Evolutionary conservation across 2,888 invertebrate species (phyloP).

Genomic region (Scaeva pyrastri): DNA sequence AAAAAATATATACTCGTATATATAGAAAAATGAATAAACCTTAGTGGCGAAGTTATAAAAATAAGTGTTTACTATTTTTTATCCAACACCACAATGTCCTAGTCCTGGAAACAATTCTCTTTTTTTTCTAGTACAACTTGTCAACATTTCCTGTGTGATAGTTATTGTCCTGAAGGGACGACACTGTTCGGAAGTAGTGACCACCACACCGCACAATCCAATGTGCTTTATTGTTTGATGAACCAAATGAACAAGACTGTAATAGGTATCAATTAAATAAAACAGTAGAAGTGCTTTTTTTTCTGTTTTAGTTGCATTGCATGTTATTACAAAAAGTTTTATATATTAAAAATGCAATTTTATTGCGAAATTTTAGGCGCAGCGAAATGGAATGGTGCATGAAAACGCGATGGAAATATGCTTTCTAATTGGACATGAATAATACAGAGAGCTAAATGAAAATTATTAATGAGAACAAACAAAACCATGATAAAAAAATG

Average conservation of each 20-base stretch:
- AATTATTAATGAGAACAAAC: neutral
- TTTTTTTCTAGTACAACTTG: neutral
- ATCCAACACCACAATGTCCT: neutral
- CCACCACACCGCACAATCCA: neutral
- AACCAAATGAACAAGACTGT: neutral
- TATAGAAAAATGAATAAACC: slow-evolving; percentile 6
- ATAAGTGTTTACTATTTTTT: slow-evolving; percentile 13
- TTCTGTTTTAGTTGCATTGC: neutral
- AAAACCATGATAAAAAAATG: neutral
- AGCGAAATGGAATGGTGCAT: slow-evolving; percentile 14
- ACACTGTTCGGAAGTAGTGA: slow-evolving; percentile 2
- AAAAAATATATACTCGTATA: too few relatives aligned
- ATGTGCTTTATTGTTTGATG: slow-evolving; percentile 1
- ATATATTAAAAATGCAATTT: slow-evolving; percentile 16
- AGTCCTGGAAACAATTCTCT: neutral
- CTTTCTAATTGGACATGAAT: slow-evolving; percentile 25
- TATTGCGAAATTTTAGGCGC: slow-evolving; percentile 6
- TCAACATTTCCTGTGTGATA: slow-evolving; percentile 20
- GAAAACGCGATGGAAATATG: slow-evolving; percentile 20
- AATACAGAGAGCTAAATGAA: neutral
- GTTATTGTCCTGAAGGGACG: slow-evolving; percentile 12
- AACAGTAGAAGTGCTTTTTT: neutral
- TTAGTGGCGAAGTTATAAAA: neutral
- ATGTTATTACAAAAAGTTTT: neutral
- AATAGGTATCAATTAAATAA: slow-evolving; percentile 32